Evolutionary conservation across 2,797 vertebrate genomes (phyloP).

Genomic region (Propithecus deckenii): DNA sequence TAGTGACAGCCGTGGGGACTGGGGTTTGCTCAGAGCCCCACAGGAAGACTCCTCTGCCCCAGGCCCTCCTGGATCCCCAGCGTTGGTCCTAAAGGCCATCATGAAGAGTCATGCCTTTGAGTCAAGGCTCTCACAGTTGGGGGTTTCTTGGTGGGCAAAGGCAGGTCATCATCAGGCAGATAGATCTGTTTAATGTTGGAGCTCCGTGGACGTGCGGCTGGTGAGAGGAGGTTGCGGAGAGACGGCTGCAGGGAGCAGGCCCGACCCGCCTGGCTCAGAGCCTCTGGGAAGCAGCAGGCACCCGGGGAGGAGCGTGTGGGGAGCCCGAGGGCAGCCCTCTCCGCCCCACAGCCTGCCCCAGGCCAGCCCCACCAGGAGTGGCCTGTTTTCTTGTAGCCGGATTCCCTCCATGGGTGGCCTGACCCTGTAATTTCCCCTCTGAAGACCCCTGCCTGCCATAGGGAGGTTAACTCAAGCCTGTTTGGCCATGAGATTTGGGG

Average conservation of each 20-base stretch:
- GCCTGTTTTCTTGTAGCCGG: background rate
- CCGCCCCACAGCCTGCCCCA: background rate
- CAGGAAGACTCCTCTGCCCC: background rate
- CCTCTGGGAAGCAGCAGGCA: background rate
- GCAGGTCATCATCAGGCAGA: background rate
- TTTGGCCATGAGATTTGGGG: background rate
- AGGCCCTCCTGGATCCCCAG: background rate
- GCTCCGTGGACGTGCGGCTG: background rate
- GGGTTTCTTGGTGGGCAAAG: background rate
- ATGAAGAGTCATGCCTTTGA: background rate
- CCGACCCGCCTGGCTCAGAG: rapidly evolving
- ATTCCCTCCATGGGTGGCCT: background rate
- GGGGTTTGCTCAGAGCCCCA: rapidly evolving
- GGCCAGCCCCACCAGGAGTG: background rate
- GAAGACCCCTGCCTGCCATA: background rate
- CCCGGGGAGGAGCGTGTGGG: rapidly evolving
- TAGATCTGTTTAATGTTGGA: background rate
- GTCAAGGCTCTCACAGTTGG: background rate
- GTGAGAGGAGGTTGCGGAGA: background rate
- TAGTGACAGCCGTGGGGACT: rapidly evolving
- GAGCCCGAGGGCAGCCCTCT: rapidly evolving
- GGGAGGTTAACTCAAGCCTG: background rate
- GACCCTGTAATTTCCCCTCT: background rate
- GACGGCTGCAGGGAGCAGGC: rapidly evolving
- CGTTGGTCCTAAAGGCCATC: background rate